Base-by-base conservation (phyloP, 2,797 vertebrate species). In the Myotis vivesi region DNA sequence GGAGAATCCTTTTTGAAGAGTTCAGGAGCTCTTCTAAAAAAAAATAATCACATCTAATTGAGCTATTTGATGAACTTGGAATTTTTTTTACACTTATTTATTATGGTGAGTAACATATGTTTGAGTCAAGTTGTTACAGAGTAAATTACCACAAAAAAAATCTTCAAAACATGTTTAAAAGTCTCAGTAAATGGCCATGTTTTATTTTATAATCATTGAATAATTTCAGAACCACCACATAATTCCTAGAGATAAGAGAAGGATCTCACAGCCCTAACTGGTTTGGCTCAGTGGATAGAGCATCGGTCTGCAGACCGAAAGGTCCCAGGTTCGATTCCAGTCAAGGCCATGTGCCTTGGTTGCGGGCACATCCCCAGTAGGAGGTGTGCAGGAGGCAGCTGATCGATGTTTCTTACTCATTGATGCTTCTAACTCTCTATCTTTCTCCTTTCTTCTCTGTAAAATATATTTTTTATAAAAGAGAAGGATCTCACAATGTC, bases 11-110 rank as follows among this genome's bases (percentile, higher is more conserved):
- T 95, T 80, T 41, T 72, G 46, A 85, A 81, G 15, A 72, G 6
- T 86, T 55, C 44, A 93, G 71, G 15, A 53, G 8, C 2, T 23
- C 89, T 91, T 95, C 22, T 62, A 49, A 92, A 96, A 94, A 30
- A 49, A 91, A 93, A 53, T 33, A 79, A 90, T 83, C 3, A 62
- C 19, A n/a, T 79, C 15, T 28, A 38, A 30, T 71, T 75, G 91
- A 92, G 25, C 71, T 90, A 8, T 68, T 71, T 80, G 17, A 55
- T 68, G 86, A 79, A 28, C 2, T 77, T n/a, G 28, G 38, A 38
- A 30, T 41, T 77, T 33, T 72, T 77, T 89, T 80, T 16, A 51
- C 4, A 62, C 38, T 91, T 19, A 76, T 83, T 88, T 95, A n/a
- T 95, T 59, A 90, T 8, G 11, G 4, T 73, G 13, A 93, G 23